A percentile compares a stretch with the other conserved stretches of the same genome.
These are phyloP conservation scores for Todus mexicanus DNA, from an alignment of 2,797 vertebrate genomes.

Conservation along the genomic window DNA sequence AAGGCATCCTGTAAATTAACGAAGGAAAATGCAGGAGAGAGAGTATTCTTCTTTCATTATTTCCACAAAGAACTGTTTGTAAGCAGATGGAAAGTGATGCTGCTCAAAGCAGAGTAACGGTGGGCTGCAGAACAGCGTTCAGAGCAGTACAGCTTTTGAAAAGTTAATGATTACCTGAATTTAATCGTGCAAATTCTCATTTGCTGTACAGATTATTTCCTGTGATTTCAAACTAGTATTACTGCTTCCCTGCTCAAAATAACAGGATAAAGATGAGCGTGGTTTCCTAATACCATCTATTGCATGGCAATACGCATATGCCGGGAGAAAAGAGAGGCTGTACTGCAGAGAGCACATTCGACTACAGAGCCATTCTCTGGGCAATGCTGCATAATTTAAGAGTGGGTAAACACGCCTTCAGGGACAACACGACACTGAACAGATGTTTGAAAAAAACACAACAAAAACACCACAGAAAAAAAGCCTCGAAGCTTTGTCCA, in stretches of 20 bases:
- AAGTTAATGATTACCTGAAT: neutral
- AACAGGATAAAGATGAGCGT: neutral
- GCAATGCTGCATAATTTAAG: conserved; percentile 62
- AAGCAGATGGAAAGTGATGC: neutral
- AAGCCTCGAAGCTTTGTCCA: conserved; percentile 10
- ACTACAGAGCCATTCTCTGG: conserved; percentile 67
- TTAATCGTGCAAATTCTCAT: neutral
- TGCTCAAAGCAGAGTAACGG: neutral
- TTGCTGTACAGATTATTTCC: neutral
- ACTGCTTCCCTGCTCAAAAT: conserved; percentile 5
- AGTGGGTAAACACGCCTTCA: conserved; percentile 56
- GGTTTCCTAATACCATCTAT: neutral
- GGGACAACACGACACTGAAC: conserved; percentile 21
- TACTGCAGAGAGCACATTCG: conserved; percentile 28
- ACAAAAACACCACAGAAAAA: neutral
- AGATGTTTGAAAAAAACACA: neutral
- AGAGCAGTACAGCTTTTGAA: conserved; percentile 12
- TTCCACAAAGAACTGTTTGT: neutral
- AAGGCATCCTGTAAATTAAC: neutral
- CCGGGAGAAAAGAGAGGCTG: neutral
- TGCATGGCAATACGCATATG: neutral
- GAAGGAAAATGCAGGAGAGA: neutral
- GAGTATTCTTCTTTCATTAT: neutral
- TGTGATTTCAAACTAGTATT: neutral
- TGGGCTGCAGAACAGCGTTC: conserved; percentile 5